These are phyloP conservation scores for Amphipyra berbera DNA, from an alignment of 2,888 invertebrate genomes.

Conservation along the genomic window DNA sequence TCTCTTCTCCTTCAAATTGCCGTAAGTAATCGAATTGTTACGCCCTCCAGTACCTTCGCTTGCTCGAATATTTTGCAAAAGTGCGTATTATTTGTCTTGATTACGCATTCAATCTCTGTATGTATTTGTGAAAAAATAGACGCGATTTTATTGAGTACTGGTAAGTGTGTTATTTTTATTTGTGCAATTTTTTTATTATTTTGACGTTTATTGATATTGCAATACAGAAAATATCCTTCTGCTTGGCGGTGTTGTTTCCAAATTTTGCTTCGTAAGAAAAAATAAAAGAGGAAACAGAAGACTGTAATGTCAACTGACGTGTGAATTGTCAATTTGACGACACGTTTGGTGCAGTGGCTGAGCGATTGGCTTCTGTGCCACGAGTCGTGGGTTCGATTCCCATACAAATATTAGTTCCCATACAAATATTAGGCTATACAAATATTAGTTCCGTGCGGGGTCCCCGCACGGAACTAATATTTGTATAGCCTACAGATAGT, in stretches of 20 bases:
- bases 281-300: too few species aligned
- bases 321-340: too few species aligned
- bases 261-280: background rate
- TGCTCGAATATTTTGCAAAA: constrained; percentile 41
- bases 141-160: constrained; percentile 24
- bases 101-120: constrained; percentile 39
- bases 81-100: constrained; percentile 50
- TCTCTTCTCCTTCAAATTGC: constrained; percentile 68
- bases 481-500: too few species aligned
- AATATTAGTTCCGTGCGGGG: too few species aligned
- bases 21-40: constrained; percentile 65
- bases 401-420: too few species aligned
- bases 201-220: background rate
- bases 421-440: too few species aligned
- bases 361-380: too few species aligned
- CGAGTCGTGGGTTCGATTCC: too few species aligned
- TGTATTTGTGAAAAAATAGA: constrained; percentile 28
- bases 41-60: constrained; percentile 42
- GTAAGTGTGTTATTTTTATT: constrained; percentile 7
- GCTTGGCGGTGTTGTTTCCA: background rate
- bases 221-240: background rate
- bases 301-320: too few species aligned
- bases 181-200: constrained; percentile 5
- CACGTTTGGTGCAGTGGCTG: too few species aligned
- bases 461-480: too few species aligned